These are phyloP conservation scores for Ceratothoa steindachneri DNA, from an alignment of 2,888 invertebrate genomes.

Conservation along the genomic window DNA sequence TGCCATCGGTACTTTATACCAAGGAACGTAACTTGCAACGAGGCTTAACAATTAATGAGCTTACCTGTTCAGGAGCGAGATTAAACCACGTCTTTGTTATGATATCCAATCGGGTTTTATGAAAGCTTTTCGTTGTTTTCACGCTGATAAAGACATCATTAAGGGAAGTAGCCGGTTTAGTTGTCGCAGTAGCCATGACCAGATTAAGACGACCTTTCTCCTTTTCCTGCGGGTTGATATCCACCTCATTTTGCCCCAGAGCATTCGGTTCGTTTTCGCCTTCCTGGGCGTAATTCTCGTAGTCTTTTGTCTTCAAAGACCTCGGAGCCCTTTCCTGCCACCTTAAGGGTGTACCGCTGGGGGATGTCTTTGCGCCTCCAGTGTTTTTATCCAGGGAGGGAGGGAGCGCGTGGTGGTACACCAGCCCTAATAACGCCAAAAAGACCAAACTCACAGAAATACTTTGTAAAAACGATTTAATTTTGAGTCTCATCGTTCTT, in stretches of 20 bases:
- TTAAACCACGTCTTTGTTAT: conserved; percentile 94
- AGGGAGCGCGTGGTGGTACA: conserved; percentile 24
- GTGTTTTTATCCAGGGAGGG: conserved; percentile 15
- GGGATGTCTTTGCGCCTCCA: neutral
- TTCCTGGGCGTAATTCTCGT: conserved; percentile 5
- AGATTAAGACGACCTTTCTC: conserved; percentile 9
- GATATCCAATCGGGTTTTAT: conserved; percentile 74
- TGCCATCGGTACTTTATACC: no score
- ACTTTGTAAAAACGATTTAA: conserved; percentile 23
- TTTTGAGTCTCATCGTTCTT: conserved; percentile 37
- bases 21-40: no score
- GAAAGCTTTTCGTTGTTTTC: conserved; percentile 86
- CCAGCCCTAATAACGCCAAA: conserved; percentile 14
- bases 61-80: conserved; percentile 84
- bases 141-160: conserved; percentile 91
- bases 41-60: no score
- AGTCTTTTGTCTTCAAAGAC: conserved; percentile 25
- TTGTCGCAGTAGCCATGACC: conserved; percentile 37
- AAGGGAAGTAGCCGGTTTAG: conserved; percentile 62
- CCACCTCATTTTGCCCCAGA: neutral
- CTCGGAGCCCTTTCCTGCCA: conserved; percentile 36
- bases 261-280: neutral
- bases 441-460: conserved; percentile 19
- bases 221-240: conserved; percentile 15
- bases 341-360: neutral